A percentile compares a stretch with the other conserved stretches of the same genome.
These are phyloP conservation scores for Lordiphosa collinella DNA, from an alignment of 1,140 invertebrate genomes.

Conservation along the genomic window DNA sequence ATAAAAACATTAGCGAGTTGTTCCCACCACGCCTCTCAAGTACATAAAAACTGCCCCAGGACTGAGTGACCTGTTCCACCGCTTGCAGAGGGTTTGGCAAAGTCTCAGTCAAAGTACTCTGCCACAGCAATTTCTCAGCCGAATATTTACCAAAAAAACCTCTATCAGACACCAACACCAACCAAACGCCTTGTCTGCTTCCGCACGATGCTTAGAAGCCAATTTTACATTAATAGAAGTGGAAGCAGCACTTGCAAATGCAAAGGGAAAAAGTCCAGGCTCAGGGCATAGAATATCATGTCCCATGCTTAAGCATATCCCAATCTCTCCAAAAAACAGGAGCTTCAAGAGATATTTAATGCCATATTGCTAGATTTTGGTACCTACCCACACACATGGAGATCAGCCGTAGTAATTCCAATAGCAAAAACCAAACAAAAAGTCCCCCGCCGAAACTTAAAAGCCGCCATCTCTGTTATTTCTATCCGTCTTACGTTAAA, in stretches of 20 bases:
- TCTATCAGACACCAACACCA: constrained; percentile 4
- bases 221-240: constrained; percentile 7
- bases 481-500: constrained; percentile 6
- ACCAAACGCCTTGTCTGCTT: not conserved
- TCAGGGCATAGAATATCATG: constrained; percentile 9
- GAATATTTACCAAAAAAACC: constrained; percentile 14
- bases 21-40: constrained; percentile 4
- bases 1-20: constrained; percentile 15
- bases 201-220: constrained; percentile 1
- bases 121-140: constrained; percentile 8
- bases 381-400: too few species aligned
- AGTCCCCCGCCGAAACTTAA: too few species aligned
- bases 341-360: too few species aligned
- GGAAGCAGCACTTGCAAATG: constrained; percentile 2
- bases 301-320: not conserved
- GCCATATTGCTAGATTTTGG: too few species aligned
- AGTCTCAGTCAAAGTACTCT: constrained; percentile 9
- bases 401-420: too few species aligned
- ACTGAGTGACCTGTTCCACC: not conserved
- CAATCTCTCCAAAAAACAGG: too few species aligned
- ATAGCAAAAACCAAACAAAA: too few species aligned
- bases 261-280: constrained; percentile 7
- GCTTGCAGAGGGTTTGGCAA: constrained; percentile 4
- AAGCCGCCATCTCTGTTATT: not conserved
- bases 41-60: constrained; percentile 1